Evolutionary conservation across 2,888 invertebrate genomes (phyloP).

Genomic region (Ametastegia equiseti): DNA sequence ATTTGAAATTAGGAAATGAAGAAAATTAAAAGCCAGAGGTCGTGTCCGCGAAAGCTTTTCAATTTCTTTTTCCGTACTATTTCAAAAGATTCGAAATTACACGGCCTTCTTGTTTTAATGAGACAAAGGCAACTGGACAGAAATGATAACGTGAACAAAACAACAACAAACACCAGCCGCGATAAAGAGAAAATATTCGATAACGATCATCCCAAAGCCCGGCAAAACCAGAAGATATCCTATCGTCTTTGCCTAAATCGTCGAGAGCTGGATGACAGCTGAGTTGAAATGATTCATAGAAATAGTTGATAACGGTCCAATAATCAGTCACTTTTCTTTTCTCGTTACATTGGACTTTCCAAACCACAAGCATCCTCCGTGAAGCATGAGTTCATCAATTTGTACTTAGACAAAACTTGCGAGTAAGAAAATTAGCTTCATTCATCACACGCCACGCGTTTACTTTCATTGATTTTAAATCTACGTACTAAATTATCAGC

Average conservation of each 20-base stretch:
- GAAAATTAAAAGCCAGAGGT: too few relatives aligned
- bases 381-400: background rate
- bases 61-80: too few relatives aligned
- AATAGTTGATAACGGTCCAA: background rate
- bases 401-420: background rate
- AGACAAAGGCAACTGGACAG: background rate
- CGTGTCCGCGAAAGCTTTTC: too few relatives aligned
- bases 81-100: too few relatives aligned
- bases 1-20: too few relatives aligned
- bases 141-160: background rate
- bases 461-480: background rate
- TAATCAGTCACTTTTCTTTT: background rate
- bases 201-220: background rate
- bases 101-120: too few relatives aligned
- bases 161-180: background rate
- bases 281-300: background rate
- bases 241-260: background rate
- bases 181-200: background rate
- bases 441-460: background rate
- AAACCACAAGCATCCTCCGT: background rate
- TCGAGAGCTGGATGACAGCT: background rate
- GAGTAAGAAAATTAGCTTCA: background rate
- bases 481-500: background rate
- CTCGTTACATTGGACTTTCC: background rate
- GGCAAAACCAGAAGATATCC: background rate